Percentiles rank a stretch among this genome's conserved stretches.
These are phyloP conservation scores for Auanema freiburgensis DNA, from an alignment of 2,888 invertebrate genomes.

Conservation along the genomic window DNA sequence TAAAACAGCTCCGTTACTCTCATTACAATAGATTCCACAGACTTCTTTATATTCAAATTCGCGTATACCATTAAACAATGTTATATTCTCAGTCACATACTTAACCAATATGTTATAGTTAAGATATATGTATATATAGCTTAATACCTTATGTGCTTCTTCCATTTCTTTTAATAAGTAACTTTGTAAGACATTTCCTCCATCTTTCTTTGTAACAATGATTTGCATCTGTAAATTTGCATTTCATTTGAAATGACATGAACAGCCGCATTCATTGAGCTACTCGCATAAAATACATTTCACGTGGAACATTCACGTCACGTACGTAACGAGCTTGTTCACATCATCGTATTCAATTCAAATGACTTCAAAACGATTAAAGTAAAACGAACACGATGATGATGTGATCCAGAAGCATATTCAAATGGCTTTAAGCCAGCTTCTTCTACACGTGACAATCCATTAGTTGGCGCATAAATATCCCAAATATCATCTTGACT, in stretches of 20 bases:
- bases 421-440: conserved; percentile 53
- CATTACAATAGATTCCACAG: conserved; percentile 60
- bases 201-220: conserved; percentile 55
- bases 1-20: conserved; percentile 57
- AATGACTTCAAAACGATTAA: neutral
- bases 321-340: neutral
- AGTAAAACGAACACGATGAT: conserved; percentile 48
- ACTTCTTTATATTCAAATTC: conserved; percentile 46
- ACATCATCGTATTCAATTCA: too few relatives aligned
- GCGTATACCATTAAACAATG: conserved; percentile 27
- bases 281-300: neutral
- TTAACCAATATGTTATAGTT: conserved; percentile 5
- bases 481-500: conserved; percentile 63
- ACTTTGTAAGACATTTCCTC: conserved; percentile 44
- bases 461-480: conserved; percentile 60
- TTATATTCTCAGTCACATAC: conserved; percentile 45
- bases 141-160: conserved; percentile 33
- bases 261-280: neutral
- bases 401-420: conserved; percentile 54
- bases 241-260: neutral
- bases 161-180: conserved; percentile 46
- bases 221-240: conserved; percentile 57
- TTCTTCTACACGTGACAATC: conserved; percentile 54
- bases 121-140: neutral
- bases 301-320: neutral